A percentile compares a stretch with the other conserved stretches of the same genome.
phyloP scores from a whole-genome alignment of 2,888 invertebrate genomes.

The Synergus itoensis region DNA sequence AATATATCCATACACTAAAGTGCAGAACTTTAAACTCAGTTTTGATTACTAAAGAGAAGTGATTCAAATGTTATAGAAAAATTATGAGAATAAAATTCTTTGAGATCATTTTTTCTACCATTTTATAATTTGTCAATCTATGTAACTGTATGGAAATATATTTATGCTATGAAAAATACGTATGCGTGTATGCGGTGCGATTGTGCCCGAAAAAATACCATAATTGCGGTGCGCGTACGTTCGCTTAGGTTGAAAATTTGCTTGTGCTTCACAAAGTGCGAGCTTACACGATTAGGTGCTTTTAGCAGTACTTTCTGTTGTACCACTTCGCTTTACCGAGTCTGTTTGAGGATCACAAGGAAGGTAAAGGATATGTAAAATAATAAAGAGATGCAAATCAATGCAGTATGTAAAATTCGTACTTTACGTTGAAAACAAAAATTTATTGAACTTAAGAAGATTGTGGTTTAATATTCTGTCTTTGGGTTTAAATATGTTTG shows the following conservation, averaged over 20 bases:
- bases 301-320: constrained; percentile 65
- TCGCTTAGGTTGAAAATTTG: constrained; percentile 53
- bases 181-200: constrained; percentile 68
- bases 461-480: not conserved
- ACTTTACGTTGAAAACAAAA: not conserved
- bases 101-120: not conserved
- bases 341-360: constrained; percentile 59
- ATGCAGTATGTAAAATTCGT: constrained; percentile 21
- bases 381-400: constrained; percentile 26
- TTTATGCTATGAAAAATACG: constrained; percentile 9
- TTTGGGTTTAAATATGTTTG: not conserved
- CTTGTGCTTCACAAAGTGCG: constrained; percentile 75
- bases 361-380: constrained; percentile 37
- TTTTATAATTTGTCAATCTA: not conserved
- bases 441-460: not conserved
- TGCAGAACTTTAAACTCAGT: not conserved
- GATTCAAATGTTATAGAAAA: not conserved
- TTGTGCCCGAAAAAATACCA: constrained; percentile 65
- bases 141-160: constrained; percentile 2
- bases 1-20: not conserved
- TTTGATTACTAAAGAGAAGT: not conserved
- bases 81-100: not conserved
- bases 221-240: constrained; percentile 56
- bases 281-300: constrained; percentile 75
- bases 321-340: constrained; percentile 66